Percentiles rank a stretch among this genome's conserved stretches.
These are phyloP conservation scores for Drosophila triauraria DNA, from an alignment of 1,140 invertebrate genomes.

Conservation along the genomic window DNA sequence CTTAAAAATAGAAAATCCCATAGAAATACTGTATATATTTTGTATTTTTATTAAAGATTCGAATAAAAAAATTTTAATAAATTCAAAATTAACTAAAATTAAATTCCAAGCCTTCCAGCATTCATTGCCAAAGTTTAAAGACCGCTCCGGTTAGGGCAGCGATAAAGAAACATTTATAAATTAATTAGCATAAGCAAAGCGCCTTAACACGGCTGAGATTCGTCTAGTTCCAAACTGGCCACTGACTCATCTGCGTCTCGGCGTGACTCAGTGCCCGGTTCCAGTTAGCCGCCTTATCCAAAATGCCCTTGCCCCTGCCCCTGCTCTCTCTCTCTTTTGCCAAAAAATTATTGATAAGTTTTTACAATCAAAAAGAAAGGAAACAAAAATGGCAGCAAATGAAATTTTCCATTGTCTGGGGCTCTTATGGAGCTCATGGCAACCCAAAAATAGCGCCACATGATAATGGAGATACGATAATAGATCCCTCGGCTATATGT, in stretches of 20 bases:
- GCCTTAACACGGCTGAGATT: slow-evolving; percentile 59
- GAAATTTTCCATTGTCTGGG: slow-evolving; percentile 40
- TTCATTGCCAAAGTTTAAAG: background rate
- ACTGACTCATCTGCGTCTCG: slow-evolving; percentile 29
- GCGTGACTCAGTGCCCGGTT: slow-evolving; percentile 38
- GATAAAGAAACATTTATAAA: slow-evolving; percentile 67
- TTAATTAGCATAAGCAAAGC: slow-evolving; percentile 76
- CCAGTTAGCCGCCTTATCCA: slow-evolving; percentile 7
- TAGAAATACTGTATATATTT: no score
- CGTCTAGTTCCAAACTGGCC: slow-evolving; percentile 68
- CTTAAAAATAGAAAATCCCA: no score
- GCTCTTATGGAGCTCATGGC: slow-evolving; percentile 9
- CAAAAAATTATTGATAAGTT: slow-evolving; percentile 27
- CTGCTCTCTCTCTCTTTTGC: no score
- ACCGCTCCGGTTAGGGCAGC: background rate
- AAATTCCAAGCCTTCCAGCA: background rate
- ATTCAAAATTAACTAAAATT: no score
- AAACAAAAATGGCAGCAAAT: slow-evolving; percentile 1
- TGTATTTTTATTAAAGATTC: no score
- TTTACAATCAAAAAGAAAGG: slow-evolving; percentile 4
- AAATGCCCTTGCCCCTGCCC: background rate
- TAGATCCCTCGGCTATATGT: slow-evolving; percentile 24
- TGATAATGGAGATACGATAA: slow-evolving; percentile 38
- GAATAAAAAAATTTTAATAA: no score
- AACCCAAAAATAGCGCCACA: slow-evolving; percentile 35